A percentile compares a stretch with the other conserved stretches of the same genome.
These are phyloP conservation scores for Fulica atra DNA, from an alignment of 2,113 vertebrate species.

Conservation along the genomic window DNA sequence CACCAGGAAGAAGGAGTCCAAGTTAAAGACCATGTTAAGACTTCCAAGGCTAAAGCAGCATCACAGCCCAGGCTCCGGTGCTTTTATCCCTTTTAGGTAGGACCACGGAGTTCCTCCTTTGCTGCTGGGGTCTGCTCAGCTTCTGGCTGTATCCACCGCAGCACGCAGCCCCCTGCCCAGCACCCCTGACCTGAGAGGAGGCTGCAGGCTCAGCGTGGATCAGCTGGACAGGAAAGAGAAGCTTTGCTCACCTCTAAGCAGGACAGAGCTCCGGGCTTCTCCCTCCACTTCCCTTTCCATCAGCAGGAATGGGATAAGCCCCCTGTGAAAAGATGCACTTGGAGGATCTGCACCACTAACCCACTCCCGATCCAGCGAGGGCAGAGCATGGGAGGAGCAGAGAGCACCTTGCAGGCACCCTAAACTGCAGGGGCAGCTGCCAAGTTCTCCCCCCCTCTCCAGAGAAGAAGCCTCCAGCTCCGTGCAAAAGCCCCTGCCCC, in stretches of 20 bases:
- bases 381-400: neutral
- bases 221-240: neutral
- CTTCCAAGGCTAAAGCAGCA: neutral
- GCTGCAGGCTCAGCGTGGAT: accelerated
- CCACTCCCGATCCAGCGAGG: accelerated
- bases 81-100: neutral
- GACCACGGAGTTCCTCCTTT: neutral
- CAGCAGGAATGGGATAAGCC: neutral
- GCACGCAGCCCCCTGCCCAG: accelerated
- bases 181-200: neutral
- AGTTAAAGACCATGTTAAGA: neutral
- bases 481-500: neutral
- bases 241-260: neutral
- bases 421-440: neutral
- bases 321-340: neutral
- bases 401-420: neutral
- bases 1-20: neutral
- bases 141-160: neutral
- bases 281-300: neutral
- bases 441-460: neutral
- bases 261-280: neutral
- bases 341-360: neutral
- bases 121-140: neutral
- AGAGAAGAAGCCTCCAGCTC: neutral
- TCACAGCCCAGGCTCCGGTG: neutral